Evolutionary conservation across 2,797 vertebrate genomes (phyloP).

Genomic region (Benthosema pterotum): DNA sequence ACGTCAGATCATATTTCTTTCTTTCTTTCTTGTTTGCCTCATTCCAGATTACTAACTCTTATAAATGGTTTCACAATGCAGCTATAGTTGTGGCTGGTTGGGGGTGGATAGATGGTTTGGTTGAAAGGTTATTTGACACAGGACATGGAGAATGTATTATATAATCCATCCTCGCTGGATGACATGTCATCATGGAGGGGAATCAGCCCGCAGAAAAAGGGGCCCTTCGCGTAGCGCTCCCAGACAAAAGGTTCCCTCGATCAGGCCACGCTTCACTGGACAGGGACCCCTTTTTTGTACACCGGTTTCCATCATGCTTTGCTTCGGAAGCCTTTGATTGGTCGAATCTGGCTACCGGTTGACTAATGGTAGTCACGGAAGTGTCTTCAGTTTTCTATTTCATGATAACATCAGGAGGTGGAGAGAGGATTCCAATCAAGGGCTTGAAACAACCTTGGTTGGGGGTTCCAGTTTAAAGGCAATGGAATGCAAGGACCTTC

Average conservation of each 20-base stretch:
- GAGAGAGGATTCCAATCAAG: not conserved
- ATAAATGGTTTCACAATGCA: conserved; percentile 50
- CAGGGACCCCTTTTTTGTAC: conserved; percentile 6
- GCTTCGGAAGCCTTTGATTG: conserved; percentile 1
- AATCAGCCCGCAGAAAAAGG: conserved; percentile 33
- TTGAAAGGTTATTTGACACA: conserved; percentile 47
- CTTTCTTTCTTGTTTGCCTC: conserved; percentile 28
- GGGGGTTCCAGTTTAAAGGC: not conserved
- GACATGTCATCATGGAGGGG: conserved; percentile 62
- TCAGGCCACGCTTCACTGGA: conserved; percentile 40
- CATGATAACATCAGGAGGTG: not conserved
- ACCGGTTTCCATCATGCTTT: conserved; percentile 9
- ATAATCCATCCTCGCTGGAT: conserved; percentile 54
- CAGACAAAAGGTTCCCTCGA: conserved; percentile 41
- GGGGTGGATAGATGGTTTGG: conserved; percentile 21
- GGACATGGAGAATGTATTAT: conserved; percentile 26
- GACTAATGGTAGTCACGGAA: conserved; percentile 15
- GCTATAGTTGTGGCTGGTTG: conserved; percentile 9
- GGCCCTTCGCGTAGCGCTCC: conserved; percentile 16
- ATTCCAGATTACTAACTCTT: conserved; percentile 30
- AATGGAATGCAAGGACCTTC: not conserved
- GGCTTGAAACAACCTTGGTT: not conserved
- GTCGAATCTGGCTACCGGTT: conserved; percentile 1
- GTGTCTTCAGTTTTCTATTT: not conserved
- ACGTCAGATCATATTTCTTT: conserved; percentile 49